Base-by-base conservation (phyloP, 1,140 invertebrate species). In the Cephus cinctus region DNA sequence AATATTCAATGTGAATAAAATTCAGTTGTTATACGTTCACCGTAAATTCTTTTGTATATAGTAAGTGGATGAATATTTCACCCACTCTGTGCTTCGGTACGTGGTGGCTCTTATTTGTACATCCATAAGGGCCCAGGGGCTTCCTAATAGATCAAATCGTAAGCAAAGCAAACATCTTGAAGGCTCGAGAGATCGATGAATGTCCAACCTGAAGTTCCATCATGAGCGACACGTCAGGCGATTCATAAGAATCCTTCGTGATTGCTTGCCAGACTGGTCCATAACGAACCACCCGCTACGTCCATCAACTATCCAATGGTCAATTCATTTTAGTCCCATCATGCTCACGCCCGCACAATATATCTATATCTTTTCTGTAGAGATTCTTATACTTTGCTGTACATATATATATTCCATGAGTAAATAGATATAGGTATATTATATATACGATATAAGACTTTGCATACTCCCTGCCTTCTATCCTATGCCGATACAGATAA, bases 221-320 rank as follows among this genome's bases (percentile, higher is more conserved):
- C 71, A 73, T 59, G 68, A 75, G 70, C 73, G 71, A 75, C 71
- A 71, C 73, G 71, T 73, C 65, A 65, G 65, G 58, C 65, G 66
- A 54, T 64, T 61, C 59, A 54, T 65, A 70, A 73, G 69, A 73
- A 73, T 75, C 62, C 57, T 56, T 63, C 58, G 63, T 73, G 72
- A 75, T 75, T 72, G 65, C 67, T 34, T 39, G 52, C 56, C 54
- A 54, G 57, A 18, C 55, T 62, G 59, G 54, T 59, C 61, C 58
- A 68, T 71, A 73, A 71, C 67, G 65, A 71, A 67, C 71, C 73
- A 74, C 73, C 73, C 73, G 73, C 71, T 66, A 72, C 61, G 71
- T 73, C 65, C 72, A 73, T 72, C 68, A 73, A 72, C 56, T 56
- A 70, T 67, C 64, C 59, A 61, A 57, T 57, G 67, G 59, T 71